These are phyloP conservation scores for Spinus pinus DNA, from an alignment of 2,797 vertebrate genomes.

Conservation along the genomic window DNA sequence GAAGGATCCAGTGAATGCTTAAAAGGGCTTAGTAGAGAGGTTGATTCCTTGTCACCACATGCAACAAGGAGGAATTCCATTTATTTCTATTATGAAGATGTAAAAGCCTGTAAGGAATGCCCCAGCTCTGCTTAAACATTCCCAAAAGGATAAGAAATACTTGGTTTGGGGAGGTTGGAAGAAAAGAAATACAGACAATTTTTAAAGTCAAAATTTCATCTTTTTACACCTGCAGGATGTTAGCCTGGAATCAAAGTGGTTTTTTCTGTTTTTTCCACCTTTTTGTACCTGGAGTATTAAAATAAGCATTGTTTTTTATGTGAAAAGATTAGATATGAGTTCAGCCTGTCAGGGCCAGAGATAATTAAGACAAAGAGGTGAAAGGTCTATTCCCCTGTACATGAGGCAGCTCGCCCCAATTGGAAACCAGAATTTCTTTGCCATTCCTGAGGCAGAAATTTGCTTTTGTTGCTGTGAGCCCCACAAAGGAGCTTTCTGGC, in stretches of 20 bases:
- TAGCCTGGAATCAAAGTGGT: not conserved
- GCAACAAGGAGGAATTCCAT: not conserved
- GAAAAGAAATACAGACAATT: not conserved
- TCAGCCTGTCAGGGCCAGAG: not conserved
- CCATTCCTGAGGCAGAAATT: not conserved
- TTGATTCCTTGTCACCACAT: not conserved
- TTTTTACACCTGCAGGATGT: not conserved
- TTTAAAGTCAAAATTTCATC: not conserved
- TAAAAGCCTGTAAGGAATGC: slow-evolving; percentile 5
- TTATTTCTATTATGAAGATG: not conserved
- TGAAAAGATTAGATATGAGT: not conserved
- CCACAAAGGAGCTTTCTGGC: slow-evolving; percentile 1
- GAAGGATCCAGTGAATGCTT: not conserved
- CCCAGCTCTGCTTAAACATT: not conserved
- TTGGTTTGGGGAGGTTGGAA: not conserved
- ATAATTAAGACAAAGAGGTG: not conserved
- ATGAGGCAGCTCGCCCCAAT: not conserved
- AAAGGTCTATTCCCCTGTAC: not conserved
- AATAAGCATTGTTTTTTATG: not conserved
- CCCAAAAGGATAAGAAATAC: not conserved
- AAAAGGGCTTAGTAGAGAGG: not conserved
- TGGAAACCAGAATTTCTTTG: not conserved
- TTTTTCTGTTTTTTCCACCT: not conserved
- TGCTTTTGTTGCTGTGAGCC: not conserved
- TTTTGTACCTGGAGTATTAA: not conserved